These are phyloP conservation scores for Myotis brandtii DNA, from an alignment of 2,113 vertebrate genomes.

Conservation along the genomic window DNA sequence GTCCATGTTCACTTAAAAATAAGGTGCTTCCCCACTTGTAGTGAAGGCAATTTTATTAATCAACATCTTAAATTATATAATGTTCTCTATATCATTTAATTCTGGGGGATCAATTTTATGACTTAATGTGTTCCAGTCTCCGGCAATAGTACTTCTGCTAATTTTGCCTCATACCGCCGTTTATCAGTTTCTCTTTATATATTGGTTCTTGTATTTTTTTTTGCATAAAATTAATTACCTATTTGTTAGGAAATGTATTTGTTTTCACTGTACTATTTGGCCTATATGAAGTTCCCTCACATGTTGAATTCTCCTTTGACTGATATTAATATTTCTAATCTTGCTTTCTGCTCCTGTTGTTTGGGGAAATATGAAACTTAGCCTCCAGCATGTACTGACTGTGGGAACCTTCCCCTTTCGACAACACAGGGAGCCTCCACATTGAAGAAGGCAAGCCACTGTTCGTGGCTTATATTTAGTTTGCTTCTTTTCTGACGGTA, in stretches of 20 bases:
- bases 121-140: neutral
- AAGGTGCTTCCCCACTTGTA: neutral
- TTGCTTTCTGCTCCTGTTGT: neutral
- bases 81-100: neutral
- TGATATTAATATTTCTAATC: neutral
- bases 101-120: neutral
- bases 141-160: neutral
- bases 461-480: too few species aligned
- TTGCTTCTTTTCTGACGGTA: neutral
- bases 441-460: too few species aligned
- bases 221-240: neutral
- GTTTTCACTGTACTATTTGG: neutral
- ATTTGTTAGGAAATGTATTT: neutral
- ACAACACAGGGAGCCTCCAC: neutral
- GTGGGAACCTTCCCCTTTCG: neutral
- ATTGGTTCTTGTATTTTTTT: neutral
- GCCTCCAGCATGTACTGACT: neutral
- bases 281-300: neutral
- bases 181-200: neutral
- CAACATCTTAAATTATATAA: neutral
- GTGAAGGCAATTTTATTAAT: conserved; percentile 1
- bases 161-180: neutral
- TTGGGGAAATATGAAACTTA: neutral
- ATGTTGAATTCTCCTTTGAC: neutral
- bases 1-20: neutral